Percentiles rank a stretch among this genome's conserved stretches.
Evolutionary conservation across 1,140 invertebrate species (phyloP).

Genomic region (Stegodyphus dumicola): DNA sequence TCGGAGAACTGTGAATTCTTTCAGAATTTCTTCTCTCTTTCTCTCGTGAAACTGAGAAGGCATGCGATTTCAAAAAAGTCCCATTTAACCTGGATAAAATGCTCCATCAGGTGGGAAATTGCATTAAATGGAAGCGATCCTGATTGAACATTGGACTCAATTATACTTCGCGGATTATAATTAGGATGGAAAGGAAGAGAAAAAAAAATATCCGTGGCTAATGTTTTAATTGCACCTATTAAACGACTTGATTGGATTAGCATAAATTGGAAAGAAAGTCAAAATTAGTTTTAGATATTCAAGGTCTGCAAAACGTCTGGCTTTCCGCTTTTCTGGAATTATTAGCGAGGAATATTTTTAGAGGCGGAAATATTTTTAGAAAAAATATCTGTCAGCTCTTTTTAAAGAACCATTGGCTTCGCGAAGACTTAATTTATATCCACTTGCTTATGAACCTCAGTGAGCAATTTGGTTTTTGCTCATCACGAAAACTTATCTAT

Average conservation of each 20-base stretch:
- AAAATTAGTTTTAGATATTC: constrained; percentile 16
- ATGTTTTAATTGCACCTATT: constrained; percentile 36
- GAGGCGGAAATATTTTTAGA: no score
- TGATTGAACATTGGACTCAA: no score
- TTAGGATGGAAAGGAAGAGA: no score
- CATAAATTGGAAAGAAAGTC: constrained; percentile 28
- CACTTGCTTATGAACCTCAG: neutral
- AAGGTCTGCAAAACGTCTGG: constrained; percentile 13
- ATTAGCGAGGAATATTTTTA: no score
- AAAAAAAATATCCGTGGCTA: neutral
- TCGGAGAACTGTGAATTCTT: no score
- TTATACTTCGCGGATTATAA: no score
- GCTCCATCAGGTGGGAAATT: constrained; percentile 2
- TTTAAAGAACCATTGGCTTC: neutral
- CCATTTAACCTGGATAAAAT: constrained; percentile 6
- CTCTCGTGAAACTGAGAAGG: neutral
- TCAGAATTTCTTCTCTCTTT: no score
- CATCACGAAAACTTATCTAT: no score
- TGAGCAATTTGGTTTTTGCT: no score
- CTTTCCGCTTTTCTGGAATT: neutral
- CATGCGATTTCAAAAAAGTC: neutral
- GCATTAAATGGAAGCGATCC: constrained; percentile 2
- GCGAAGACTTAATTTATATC: neutral
- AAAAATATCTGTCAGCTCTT: neutral
- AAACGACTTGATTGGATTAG: constrained; percentile 34